Evolutionary conservation across 2,797 vertebrate genomes (phyloP).

Genomic region (Enteromius radiatus): DNA sequence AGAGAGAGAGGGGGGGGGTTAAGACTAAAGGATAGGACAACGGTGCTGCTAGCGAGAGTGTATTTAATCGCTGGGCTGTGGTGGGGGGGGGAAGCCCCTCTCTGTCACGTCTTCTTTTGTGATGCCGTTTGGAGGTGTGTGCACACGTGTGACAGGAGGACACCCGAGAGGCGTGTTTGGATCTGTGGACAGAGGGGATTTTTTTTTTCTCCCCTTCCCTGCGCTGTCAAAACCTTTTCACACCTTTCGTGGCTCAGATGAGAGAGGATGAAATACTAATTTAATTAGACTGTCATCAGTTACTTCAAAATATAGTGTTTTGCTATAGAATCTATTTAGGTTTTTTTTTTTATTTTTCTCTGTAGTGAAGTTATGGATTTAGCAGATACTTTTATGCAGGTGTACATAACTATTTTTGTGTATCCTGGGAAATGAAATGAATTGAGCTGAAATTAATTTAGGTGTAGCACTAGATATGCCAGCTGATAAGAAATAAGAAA

Average conservation of each 20-base stretch:
- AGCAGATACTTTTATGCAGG: not conserved
- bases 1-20: conserved; percentile 48
- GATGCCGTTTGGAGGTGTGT: conserved; percentile 24
- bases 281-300: conserved; percentile 81
- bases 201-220: conserved; percentile 46
- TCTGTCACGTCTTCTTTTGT: conserved; percentile 31
- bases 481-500: conserved; percentile 30
- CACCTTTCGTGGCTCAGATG: conserved; percentile 67
- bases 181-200: conserved; percentile 42
- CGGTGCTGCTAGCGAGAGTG: conserved; percentile 36
- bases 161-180: conserved; percentile 42
- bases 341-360: not conserved
- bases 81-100: not conserved
- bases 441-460: not conserved
- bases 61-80: conserved; percentile 3
- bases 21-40: conserved; percentile 26
- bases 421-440: not conserved
- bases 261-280: conserved; percentile 73
- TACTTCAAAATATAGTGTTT: conserved; percentile 74
- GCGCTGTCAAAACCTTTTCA: conserved; percentile 68
- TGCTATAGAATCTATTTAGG: conserved; percentile 28
- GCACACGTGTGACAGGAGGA: conserved; percentile 20
- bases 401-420: not conserved
- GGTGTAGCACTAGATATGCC: not conserved
- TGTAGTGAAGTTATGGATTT: not conserved